Percentiles rank a stretch among this genome's conserved stretches.
phyloP scores from a whole-genome alignment of 2,888 invertebrate genomes.

The Hermaeophaga mercurialis region DNA sequence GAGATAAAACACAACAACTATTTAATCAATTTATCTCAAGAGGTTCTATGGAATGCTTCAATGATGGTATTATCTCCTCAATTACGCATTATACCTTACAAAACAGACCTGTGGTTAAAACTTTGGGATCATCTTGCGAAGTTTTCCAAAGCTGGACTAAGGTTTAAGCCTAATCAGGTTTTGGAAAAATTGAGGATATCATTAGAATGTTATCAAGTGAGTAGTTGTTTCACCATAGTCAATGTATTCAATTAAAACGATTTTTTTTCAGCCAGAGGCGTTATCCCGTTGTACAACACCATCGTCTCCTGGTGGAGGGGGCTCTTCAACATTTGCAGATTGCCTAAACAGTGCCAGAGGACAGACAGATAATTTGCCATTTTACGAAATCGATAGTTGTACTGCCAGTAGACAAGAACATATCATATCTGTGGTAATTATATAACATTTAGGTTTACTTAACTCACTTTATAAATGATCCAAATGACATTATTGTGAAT shows the following conservation, averaged over 20 bases:
- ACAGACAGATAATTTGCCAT: slow-evolving; percentile 69
- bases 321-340: slow-evolving; percentile 56
- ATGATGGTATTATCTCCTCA: slow-evolving; percentile 84
- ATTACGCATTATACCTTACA: slow-evolving; percentile 81
- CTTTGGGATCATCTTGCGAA: slow-evolving; percentile 75
- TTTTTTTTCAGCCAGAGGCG: slow-evolving; percentile 71
- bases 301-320: slow-evolving; percentile 72
- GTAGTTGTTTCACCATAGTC: slow-evolving; percentile 8
- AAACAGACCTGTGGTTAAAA: slow-evolving; percentile 82
- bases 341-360: slow-evolving; percentile 59
- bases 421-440: slow-evolving; percentile 78
- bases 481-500: too few relatives aligned
- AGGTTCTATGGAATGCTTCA: slow-evolving; percentile 79
- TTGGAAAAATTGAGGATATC: slow-evolving; percentile 80
- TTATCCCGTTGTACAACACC: slow-evolving; percentile 84
- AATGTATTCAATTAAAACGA: not conserved
- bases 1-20: slow-evolving; percentile 65
- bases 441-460: too few relatives aligned
- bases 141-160: slow-evolving; percentile 64
- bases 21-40: slow-evolving; percentile 71
- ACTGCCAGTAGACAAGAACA: slow-evolving; percentile 89
- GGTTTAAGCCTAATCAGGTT: slow-evolving; percentile 72
- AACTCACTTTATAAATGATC: too few relatives aligned
- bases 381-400: slow-evolving; percentile 82
- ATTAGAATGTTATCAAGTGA: slow-evolving; percentile 79